Conservation (phyloP, 2,797 vertebrate genomes). For the Danio choprae region DNA sequence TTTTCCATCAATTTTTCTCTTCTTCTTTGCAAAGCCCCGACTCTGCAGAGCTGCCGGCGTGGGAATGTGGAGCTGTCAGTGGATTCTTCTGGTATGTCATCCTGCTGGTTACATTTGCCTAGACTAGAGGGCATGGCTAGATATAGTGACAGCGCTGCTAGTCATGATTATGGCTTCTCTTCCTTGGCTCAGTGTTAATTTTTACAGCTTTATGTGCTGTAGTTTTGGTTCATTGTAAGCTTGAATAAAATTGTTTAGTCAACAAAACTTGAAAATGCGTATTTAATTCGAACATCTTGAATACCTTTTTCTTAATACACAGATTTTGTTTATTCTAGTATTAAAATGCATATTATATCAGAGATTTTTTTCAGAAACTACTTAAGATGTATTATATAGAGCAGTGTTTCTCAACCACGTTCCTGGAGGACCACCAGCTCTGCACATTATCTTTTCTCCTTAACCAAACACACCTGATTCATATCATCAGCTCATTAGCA, state of each 20-base stretch:
- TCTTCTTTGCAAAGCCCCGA: background rate
- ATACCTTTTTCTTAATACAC: background rate
- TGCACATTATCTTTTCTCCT: too few relatives aligned
- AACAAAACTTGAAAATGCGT: background rate
- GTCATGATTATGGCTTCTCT: slow-evolving; percentile 27
- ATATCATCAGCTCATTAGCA: too few relatives aligned
- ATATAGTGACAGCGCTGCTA: slow-evolving; percentile 35
- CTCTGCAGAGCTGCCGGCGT: slow-evolving; percentile 4
- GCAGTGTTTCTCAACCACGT: too few relatives aligned
- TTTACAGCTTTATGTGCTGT: background rate
- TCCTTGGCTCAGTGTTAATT: background rate
- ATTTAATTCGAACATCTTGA: background rate
- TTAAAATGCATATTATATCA: too few relatives aligned
- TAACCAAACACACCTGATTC: too few relatives aligned
- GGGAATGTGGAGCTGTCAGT: slow-evolving; percentile 45
- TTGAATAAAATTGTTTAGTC: background rate
- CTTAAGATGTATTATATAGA: too few relatives aligned
- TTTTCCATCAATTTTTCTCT: slow-evolving; percentile 20
- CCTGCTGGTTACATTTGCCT: slow-evolving; percentile 35
- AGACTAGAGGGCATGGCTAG: slow-evolving; percentile 6
- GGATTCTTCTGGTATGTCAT: slow-evolving; percentile 30
- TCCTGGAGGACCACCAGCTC: too few relatives aligned
- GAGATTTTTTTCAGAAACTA: too few relatives aligned
- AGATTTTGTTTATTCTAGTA: background rate
- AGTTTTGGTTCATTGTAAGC: background rate